Evolutionary conservation across 1,140 invertebrate genomes (phyloP).

Genomic region (Lucilia sericata): DNA sequence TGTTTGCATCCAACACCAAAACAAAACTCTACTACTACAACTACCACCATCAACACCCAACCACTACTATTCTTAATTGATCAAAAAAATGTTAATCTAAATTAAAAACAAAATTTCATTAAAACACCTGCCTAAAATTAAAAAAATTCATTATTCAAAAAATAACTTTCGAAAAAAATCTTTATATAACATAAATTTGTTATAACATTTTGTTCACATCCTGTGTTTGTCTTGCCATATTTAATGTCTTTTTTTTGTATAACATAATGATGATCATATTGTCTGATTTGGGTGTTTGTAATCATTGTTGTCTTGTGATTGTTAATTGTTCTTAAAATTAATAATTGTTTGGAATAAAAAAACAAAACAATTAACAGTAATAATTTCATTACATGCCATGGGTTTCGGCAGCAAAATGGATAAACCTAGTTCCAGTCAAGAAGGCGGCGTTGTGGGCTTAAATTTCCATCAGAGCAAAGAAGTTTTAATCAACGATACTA

Average conservation of each 20-base stretch:
- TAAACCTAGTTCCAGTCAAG: constrained; percentile 85
- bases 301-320: background rate
- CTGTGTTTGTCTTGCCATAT: no score
- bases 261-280: background rate
- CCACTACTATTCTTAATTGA: background rate
- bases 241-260: background rate
- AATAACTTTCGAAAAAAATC: no score
- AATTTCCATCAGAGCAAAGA: constrained; percentile 93
- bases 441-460: constrained; percentile 85
- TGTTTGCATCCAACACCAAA: background rate
- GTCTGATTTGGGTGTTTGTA: constrained; percentile 2
- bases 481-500: constrained; percentile 82
- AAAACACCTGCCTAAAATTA: no score
- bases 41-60: background rate
- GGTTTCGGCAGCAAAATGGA: constrained; percentile 82
- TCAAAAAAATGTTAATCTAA: background rate
- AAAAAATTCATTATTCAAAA: no score
- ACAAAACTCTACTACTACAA: background rate
- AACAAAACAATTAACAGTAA: constrained; percentile 69
- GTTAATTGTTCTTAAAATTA: constrained; percentile 23
- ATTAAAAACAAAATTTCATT: constrained; percentile 11
- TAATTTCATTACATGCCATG: constrained; percentile 82
- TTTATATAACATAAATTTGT: no score
- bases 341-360: constrained; percentile 28
- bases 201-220: no score